phyloP scores from a whole-genome alignment of 2,113 vertebrate species.

The Gobio gobio region DNA sequence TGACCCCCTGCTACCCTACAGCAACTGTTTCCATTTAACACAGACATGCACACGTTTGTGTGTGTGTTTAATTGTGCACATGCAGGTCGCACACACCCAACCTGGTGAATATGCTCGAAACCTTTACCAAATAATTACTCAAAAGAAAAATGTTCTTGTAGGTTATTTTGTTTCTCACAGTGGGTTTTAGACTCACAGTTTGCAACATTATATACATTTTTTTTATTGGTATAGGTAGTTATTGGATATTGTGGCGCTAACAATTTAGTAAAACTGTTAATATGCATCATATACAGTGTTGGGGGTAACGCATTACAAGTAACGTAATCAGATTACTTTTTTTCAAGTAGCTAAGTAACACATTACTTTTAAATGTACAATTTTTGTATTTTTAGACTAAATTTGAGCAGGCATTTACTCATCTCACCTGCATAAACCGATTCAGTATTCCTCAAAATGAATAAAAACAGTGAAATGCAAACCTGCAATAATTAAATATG shows the following conservation, averaged over 20 bases:
- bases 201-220: too few species aligned
- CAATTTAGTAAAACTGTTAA: neutral
- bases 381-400: too few species aligned
- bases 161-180: neutral
- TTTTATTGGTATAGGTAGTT: neutral
- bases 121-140: neutral
- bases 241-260: neutral
- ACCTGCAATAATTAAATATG: too few species aligned
- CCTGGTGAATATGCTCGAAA: neutral
- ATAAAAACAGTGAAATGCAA: too few species aligned
- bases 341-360: too few species aligned
- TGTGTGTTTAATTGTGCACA: slow-evolving; percentile 24
- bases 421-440: too few species aligned
- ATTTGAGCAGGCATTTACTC: too few species aligned
- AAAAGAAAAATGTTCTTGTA: neutral
- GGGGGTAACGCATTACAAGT: too few species aligned
- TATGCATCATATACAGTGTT: too few species aligned
- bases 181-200: neutral
- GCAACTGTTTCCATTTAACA: slow-evolving; percentile 53
- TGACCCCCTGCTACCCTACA: slow-evolving; percentile 48
- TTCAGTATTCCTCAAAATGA: too few species aligned
- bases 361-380: too few species aligned
- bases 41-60: slow-evolving; percentile 2
- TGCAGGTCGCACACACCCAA: neutral
- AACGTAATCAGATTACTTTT: too few species aligned